Evolutionary conservation across 2,113 vertebrate genomes (phyloP), one percentile per base, ranked within the genome.

Genomic region (Dromiciops gliroides): DNA sequence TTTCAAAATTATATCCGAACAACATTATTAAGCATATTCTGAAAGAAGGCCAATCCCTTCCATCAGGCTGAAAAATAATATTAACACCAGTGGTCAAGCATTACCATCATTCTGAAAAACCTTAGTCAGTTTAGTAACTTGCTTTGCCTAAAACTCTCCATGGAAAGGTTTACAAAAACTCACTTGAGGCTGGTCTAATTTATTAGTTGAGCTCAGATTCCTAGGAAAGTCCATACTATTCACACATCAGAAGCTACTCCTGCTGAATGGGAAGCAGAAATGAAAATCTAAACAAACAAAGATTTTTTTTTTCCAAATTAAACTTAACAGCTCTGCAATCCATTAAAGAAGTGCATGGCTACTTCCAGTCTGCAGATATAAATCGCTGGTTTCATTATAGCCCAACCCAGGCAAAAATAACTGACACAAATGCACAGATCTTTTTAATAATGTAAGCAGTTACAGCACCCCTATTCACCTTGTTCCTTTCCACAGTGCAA

Each of bases 171-270:
- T 95, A 93, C 94, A 95, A 91, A 89, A 94, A 96, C 93, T 93
- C 96, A 92, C 89, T 93, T 94, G 96, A 90, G 90, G 95, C 22
- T 96, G 94, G 95, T 95, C 95, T 97, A 95, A 93, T 97, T 97
- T 92, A 92, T 96, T 90, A 90, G 49, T 91, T 93, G 90, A 96
- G 92, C 31, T 93, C 25, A 97, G 89, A 6, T 94, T 93, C 22
- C 37, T 91, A 95, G 91, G 50, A 95, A 92, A 93, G 24, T 14
- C 47, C 83, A 50, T 37, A 9, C 6, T n/a, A 89, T 92, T 92
- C 89, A n/a, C n/a, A n/a, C n/a, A n/a, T n/a, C 47, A 28, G 44
- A 92, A 90, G 28, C 4, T 91, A 93, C 48, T 96, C 75, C 53
- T 93, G 96, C 44, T 44, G 49, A 97, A 97, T 31, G 19, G 12